Conservation (phyloP, 2,888 invertebrate genomes). For the Lepidocyrtinus sp. region DNA sequence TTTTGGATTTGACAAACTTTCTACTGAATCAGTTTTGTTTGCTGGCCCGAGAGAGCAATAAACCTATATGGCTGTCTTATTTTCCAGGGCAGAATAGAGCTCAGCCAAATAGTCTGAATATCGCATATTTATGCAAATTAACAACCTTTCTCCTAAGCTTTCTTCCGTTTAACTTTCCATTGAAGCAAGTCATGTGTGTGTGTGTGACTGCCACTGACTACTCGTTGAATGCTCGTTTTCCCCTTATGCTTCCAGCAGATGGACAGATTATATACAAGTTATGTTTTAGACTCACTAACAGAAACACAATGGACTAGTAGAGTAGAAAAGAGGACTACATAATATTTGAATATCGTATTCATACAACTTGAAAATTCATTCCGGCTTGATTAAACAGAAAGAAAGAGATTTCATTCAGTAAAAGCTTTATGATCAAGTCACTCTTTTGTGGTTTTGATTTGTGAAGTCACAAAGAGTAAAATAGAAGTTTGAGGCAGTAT, state of each 20-base stretch:
- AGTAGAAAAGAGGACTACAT: not conserved
- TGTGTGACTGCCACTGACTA: not conserved
- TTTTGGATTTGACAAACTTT: not conserved
- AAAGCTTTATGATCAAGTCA: conserved; percentile 3
- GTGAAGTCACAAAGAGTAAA: conserved; percentile 32
- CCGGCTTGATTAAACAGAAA: not conserved
- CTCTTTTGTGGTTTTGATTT: conserved; percentile 15
- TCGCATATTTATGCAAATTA: conserved; percentile 54
- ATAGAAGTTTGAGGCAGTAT: conserved; percentile 31
- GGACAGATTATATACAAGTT: not conserved
- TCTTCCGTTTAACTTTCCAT: not conserved
- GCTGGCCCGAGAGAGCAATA: no score
- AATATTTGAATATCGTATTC: not conserved
- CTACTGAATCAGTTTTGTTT: not conserved
- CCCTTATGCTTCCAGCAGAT: not conserved
- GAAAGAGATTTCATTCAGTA: not conserved
- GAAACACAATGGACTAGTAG: not conserved
- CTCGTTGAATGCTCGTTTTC: conserved; percentile 15
- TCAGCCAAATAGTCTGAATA: conserved; percentile 5
- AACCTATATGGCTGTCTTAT: no score
- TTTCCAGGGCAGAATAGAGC: not conserved
- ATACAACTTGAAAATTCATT: no score
- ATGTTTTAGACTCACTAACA: conserved; percentile 12
- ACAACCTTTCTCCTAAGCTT: conserved; percentile 25
- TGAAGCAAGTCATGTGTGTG: conserved; percentile 8